These are phyloP conservation scores for Diabrotica virgifera DNA, from an alignment of 1,140 invertebrate genomes.

Conservation along the genomic window DNA sequence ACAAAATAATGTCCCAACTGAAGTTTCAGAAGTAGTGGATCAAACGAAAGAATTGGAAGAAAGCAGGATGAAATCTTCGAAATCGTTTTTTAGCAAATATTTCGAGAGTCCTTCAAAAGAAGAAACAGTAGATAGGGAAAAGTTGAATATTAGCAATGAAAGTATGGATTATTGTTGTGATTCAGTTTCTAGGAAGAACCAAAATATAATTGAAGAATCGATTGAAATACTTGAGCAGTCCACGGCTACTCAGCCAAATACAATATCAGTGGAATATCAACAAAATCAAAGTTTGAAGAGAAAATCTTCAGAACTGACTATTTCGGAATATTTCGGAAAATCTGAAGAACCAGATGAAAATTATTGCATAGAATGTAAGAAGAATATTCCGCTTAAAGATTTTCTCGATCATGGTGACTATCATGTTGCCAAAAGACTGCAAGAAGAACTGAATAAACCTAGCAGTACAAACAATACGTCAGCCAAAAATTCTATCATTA, in stretches of 20 bases:
- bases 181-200: background rate
- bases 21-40: background rate
- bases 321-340: background rate
- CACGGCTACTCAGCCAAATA: background rate
- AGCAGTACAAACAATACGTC: background rate
- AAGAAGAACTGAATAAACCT: slow-evolving; percentile 49
- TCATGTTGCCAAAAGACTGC: slow-evolving; percentile 67
- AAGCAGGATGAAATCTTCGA: background rate
- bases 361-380: slow-evolving; percentile 53
- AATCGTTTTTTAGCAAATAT: slow-evolving; percentile 52
- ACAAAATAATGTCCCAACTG: slow-evolving; percentile 3
- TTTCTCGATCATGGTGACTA: slow-evolving; percentile 66
- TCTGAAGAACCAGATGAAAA: slow-evolving; percentile 8
- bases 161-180: too few relatives aligned
- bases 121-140: background rate
- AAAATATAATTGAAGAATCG: background rate
- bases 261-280: background rate
- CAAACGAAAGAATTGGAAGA: background rate
- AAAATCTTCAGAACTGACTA: background rate
- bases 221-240: background rate
- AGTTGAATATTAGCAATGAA: too few relatives aligned
- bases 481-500: background rate
- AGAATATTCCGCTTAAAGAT: slow-evolving; percentile 56
- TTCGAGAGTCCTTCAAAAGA: slow-evolving; percentile 36
- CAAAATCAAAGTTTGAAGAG: too few relatives aligned